These are phyloP conservation scores for Crax fasciolata DNA, from an alignment of 2,797 vertebrate genomes.

Conservation along the genomic window DNA sequence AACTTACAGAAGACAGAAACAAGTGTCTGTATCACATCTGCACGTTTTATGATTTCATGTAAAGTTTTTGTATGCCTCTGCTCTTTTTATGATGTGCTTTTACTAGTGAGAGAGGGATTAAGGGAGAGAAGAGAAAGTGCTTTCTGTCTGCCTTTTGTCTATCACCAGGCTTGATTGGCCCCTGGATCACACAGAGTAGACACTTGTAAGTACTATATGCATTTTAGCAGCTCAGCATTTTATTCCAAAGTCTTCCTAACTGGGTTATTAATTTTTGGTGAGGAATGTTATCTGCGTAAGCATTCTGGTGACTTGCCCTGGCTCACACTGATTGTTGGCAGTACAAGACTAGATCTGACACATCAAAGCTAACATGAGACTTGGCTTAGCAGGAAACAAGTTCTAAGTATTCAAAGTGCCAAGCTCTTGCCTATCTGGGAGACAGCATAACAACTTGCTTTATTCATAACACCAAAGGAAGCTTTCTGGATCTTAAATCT, in stretches of 20 bases:
- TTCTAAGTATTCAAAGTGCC: not conserved
- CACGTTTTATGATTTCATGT: not conserved
- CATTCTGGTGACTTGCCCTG: not conserved
- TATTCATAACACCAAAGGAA: not conserved
- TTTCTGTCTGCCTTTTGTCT: constrained; percentile 2
- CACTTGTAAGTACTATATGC: not conserved
- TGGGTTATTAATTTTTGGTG: not conserved
- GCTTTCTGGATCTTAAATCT: not conserved
- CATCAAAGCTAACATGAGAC: not conserved
- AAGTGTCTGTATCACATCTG: not conserved
- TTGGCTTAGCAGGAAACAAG: not conserved
- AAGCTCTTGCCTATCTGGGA: not conserved
- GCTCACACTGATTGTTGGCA: not conserved
- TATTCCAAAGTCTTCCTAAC: not conserved
- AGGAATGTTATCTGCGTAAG: not conserved
- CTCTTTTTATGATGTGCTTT: not conserved
- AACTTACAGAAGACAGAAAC: not conserved
- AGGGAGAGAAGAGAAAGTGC: not conserved
- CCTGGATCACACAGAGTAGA: fast-evolving
- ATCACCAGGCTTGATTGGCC: not conserved
- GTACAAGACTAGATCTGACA: not conserved
- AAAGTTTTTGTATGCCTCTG: not conserved
- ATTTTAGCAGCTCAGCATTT: not conserved
- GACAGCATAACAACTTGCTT: not conserved
- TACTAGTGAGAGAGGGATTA: not conserved